Evolutionary conservation across 2,888 invertebrate species (phyloP).

Genomic region (Cactoblastis cactorum): DNA sequence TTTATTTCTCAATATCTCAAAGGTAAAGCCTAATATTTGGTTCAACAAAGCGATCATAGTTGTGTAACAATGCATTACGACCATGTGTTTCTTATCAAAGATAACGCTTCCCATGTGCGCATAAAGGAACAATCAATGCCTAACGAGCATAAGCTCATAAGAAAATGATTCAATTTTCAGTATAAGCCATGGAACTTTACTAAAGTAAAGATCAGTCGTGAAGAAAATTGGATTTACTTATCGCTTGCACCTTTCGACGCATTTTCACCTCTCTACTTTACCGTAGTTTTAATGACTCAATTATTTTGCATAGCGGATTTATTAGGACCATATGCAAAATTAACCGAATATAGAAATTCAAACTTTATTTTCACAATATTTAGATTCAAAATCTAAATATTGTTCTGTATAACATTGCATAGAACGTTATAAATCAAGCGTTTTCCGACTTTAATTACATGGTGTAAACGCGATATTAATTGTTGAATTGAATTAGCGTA

Average conservation of each 20-base stretch:
- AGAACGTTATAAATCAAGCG: conserved; percentile 46
- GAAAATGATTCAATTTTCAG: background rate
- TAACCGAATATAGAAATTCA: conserved; percentile 5
- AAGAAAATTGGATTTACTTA: conserved; percentile 62
- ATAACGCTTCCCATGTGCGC: no score
- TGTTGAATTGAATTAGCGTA: conserved; percentile 44
- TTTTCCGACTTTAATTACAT: conserved; percentile 52
- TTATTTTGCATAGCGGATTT: conserved; percentile 40
- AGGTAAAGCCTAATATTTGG: no score
- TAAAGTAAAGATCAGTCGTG: conserved; percentile 35
- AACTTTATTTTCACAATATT: conserved; percentile 6
- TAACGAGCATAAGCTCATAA: no score
- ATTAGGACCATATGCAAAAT: conserved; percentile 21
- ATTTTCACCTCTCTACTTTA: conserved; percentile 57
- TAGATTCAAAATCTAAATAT: conserved; percentile 16
- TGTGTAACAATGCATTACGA: no score
- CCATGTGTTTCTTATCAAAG: no score
- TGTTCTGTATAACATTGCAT: conserved; percentile 28
- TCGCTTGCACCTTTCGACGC: conserved; percentile 58
- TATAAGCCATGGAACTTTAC: background rate
- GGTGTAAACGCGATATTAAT: conserved; percentile 51
- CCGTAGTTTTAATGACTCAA: conserved; percentile 63
- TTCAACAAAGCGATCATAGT: no score
- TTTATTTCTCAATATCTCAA: no score
- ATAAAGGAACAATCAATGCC: no score